Conservation (phyloP, 2,888 invertebrate species). For the Meta bourneti region DNA sequence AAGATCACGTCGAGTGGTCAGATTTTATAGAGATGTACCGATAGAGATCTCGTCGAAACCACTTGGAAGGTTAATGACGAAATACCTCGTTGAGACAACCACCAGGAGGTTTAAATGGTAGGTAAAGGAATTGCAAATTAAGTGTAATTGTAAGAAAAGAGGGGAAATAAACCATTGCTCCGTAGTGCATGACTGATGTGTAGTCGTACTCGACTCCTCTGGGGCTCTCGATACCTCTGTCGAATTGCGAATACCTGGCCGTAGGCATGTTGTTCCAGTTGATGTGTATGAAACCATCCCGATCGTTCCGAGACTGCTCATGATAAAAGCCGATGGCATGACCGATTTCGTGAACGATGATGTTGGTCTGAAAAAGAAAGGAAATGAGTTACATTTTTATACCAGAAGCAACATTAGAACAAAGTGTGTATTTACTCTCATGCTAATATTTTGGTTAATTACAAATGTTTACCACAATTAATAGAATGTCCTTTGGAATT, state of each 20-base stretch:
- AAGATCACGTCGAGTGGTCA: too few relatives aligned
- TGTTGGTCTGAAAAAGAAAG: slow-evolving; percentile 42
- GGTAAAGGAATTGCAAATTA: too few relatives aligned
- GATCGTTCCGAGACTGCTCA: slow-evolving; percentile 77
- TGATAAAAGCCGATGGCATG: slow-evolving; percentile 78
- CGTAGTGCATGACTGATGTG: slow-evolving; percentile 77
- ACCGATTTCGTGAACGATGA: slow-evolving; percentile 77
- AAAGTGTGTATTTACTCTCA: neutral
- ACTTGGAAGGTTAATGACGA: too few relatives aligned
- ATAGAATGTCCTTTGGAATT: too few relatives aligned
- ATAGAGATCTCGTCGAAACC: too few relatives aligned
- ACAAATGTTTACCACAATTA: neutral
- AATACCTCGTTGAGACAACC: too few relatives aligned
- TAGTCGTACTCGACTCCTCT: slow-evolving; percentile 77
- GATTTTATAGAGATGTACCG: too few relatives aligned
- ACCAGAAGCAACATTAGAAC: neutral
- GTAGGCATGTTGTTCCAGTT: slow-evolving; percentile 76
- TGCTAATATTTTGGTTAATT: neutral
- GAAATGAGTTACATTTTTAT: neutral
- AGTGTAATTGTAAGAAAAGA: too few relatives aligned
- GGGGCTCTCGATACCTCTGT: slow-evolving; percentile 68
- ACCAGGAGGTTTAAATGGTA: too few relatives aligned
- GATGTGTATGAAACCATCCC: slow-evolving; percentile 76
- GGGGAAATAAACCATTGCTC: slow-evolving; percentile 61
- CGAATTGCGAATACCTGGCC: slow-evolving; percentile 72